A percentile compares a stretch with the other conserved stretches of the same genome.
Conservation (phyloP, 2,113 vertebrate species). For the Microcebus jonahi region DNA sequence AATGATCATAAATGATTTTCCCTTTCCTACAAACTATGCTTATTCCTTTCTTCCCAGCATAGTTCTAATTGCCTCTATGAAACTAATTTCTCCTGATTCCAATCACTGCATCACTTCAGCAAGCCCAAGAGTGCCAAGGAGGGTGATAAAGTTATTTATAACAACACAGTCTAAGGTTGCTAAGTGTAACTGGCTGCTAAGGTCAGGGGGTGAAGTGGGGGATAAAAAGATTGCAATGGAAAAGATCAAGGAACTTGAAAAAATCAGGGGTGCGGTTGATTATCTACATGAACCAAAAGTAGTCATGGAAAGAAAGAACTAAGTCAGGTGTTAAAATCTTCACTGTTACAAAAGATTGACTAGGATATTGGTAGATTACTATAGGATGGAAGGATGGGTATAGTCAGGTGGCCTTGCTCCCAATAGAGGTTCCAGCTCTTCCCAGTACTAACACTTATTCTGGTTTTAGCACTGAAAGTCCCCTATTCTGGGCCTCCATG, state of each 20-base stretch:
- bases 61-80: neutral
- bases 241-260: neutral
- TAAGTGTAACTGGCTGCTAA: neutral
- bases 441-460: neutral
- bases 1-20: neutral
- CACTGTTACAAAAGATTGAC: neutral
- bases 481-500: neutral
- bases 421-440: neutral
- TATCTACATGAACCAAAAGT: neutral
- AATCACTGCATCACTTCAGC: neutral
- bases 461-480: neutral
- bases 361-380: neutral
- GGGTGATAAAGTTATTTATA: neutral
- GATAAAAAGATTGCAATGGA: neutral
- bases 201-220: neutral
- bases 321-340: neutral
- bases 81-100: slow-evolving; percentile 22
- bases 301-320: neutral
- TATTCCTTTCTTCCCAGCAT: neutral
- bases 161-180: neutral
- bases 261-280: neutral
- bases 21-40: neutral
- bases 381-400: neutral
- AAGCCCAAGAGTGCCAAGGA: neutral
- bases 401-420: neutral